Evolutionary conservation across 37 sponge, comb jelly and placozoan species (phyloP).

Genomic region (Aphrocallistes beatrix): DNA sequence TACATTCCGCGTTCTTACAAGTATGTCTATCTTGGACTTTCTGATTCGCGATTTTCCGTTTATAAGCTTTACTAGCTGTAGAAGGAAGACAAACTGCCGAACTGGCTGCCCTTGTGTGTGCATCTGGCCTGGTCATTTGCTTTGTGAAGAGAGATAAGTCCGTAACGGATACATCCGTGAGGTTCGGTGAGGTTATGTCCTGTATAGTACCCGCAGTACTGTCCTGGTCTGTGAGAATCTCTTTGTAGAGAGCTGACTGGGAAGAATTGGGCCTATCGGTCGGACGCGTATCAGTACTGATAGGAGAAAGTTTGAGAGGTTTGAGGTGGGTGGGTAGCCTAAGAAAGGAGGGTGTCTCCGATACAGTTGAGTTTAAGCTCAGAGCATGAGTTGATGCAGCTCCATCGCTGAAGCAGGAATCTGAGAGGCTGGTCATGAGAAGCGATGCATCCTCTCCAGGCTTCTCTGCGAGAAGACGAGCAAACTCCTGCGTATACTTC

Average conservation of each 20-base stretch:
- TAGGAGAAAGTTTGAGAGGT: neutral
- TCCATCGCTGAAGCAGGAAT: neutral
- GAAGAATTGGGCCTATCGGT: neutral
- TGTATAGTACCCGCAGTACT: neutral
- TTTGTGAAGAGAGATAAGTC: neutral
- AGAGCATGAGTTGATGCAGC: neutral
- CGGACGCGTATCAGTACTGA: neutral
- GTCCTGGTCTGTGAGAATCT: neutral
- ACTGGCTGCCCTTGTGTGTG: neutral
- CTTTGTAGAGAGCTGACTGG: constrained; percentile 10
- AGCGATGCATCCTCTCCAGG: neutral
- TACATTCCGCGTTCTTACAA: neutral
- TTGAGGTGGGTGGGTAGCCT: neutral
- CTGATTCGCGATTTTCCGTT: neutral
- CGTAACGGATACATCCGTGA: neutral
- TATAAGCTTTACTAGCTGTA: neutral
- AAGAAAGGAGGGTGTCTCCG: neutral
- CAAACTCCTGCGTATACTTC: constrained; percentile 33
- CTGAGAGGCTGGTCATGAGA: neutral
- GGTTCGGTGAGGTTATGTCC: neutral
- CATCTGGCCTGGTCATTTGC: neutral
- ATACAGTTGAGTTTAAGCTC: neutral
- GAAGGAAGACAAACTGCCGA: neutral
- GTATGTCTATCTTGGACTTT: neutral
- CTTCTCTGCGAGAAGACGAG: neutral